phyloP scores from a whole-genome alignment of 2,113 vertebrate genomes.

The Psettodes erumei region DNA sequence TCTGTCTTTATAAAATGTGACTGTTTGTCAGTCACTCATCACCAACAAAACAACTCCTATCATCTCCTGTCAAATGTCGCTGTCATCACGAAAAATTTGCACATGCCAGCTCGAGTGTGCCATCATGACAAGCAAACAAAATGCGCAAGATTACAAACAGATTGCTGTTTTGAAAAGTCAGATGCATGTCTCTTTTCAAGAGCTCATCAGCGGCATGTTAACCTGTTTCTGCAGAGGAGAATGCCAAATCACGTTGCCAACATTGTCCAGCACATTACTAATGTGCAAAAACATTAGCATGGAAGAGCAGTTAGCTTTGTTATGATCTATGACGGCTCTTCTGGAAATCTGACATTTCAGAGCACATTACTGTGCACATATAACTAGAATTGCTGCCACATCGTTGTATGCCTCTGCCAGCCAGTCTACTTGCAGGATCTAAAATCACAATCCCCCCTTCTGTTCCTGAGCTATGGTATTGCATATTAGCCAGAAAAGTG shows the following conservation, averaged over 20 bases:
- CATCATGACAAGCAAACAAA: conserved; percentile 33
- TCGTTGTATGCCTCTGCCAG: background rate
- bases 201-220: background rate
- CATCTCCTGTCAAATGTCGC: conserved; percentile 18
- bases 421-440: no score
- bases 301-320: conserved; percentile 17
- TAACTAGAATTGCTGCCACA: conserved; percentile 23
- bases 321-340: conserved; percentile 43
- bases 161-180: conserved; percentile 26
- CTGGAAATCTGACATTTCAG: conserved; percentile 54
- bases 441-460: no score
- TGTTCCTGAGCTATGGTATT: no score
- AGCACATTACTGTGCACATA: conserved; percentile 40
- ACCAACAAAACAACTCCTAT: conserved; percentile 19
- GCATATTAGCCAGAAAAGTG: no score
- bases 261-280: background rate
- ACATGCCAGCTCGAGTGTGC: background rate
- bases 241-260: background rate
- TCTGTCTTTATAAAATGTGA: conserved; percentile 3
- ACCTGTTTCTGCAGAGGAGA: background rate
- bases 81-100: conserved; percentile 13
- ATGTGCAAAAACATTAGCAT: conserved; percentile 15
- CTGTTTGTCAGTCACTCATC: conserved; percentile 18
- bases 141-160: conserved; percentile 10
- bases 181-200: conserved; percentile 15